These are phyloP conservation scores for Camelus bactrianus DNA, from an alignment of 2,113 vertebrate species.

Conservation along the genomic window DNA sequence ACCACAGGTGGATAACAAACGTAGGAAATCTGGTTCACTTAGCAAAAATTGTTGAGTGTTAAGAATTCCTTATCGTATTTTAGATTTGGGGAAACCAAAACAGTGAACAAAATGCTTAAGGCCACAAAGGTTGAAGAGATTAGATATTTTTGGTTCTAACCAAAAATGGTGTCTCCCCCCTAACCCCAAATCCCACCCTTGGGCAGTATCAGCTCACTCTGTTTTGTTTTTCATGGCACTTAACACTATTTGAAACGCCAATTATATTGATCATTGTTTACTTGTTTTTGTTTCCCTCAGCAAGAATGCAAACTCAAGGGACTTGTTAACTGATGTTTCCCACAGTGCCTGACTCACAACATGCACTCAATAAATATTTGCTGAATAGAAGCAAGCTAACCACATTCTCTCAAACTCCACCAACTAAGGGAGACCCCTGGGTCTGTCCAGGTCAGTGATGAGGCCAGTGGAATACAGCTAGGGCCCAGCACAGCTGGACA, in stretches of 20 bases:
- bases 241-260: not conserved
- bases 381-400: constrained; percentile 26
- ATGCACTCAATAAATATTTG: not conserved
- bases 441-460: not conserved
- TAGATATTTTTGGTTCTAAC: not conserved
- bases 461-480: not conserved
- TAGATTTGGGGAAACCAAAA: constrained; percentile 1
- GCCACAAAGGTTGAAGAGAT: not conserved
- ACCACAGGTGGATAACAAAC: not conserved
- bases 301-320: not conserved
- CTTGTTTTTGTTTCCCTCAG: not conserved
- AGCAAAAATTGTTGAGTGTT: not conserved
- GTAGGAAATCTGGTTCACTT: not conserved
- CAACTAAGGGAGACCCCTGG: not conserved
- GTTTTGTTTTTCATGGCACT: not conserved
- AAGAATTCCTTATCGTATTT: constrained; percentile 30
- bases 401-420: not conserved
- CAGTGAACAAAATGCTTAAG: not conserved
- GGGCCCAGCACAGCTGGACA: not conserved
- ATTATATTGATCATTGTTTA: not conserved
- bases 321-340: not conserved
- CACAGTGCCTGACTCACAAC: not conserved
- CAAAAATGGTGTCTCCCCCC: not conserved
- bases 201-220: not conserved
- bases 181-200: too few relatives aligned